phyloP scores from a whole-genome alignment of 2,113 vertebrate species.

The Lathamus discolor region DNA sequence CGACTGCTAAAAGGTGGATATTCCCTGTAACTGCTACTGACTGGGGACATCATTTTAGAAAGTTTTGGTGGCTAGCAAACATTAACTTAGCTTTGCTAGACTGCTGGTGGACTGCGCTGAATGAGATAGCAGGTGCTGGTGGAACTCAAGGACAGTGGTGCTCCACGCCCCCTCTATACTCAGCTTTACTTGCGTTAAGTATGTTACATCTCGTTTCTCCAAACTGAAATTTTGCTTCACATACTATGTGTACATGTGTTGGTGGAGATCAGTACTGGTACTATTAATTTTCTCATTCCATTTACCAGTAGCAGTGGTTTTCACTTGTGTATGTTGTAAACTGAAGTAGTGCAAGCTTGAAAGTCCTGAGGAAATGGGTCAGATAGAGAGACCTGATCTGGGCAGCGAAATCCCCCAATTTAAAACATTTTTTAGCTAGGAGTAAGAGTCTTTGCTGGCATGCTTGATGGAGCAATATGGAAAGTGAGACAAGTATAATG shows the following conservation, averaged over 20 bases:
- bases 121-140: background rate
- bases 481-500: background rate
- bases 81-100: background rate
- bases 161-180: background rate
- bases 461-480: background rate
- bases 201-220: background rate
- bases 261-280: accelerated
- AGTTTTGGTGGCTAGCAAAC: background rate
- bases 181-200: background rate
- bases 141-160: background rate
- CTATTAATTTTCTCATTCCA: background rate
- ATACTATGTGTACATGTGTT: background rate
- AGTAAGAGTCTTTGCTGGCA: background rate
- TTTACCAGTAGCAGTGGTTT: background rate
- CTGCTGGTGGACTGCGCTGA: background rate
- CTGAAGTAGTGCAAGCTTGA: background rate
- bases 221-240: background rate
- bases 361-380: background rate
- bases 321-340: background rate
- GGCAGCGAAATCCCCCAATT: background rate
- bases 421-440: background rate
- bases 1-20: background rate
- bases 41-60: background rate
- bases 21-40: background rate
- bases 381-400: background rate